Base-by-base conservation (phyloP, 2,113 vertebrate genomes). In the Plecotus auritus region DNA sequence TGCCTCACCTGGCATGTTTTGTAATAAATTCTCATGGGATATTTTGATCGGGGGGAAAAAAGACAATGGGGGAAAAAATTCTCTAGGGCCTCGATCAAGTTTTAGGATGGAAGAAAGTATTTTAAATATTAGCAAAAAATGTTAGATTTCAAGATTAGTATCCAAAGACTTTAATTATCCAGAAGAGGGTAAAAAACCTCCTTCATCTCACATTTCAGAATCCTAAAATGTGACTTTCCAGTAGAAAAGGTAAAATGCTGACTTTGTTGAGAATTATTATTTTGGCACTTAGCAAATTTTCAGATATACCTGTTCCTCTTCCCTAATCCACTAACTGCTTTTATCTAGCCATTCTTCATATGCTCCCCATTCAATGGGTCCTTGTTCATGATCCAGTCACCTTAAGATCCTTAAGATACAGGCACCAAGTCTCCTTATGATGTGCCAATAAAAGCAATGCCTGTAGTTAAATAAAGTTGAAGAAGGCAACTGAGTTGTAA, bases 21-120 rank as follows among this genome's bases (percentile, higher is more conserved):
- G 84, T 97, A 98, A 98, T 98, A 98, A 98, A 98, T 95, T 17
- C 37, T 72, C 86, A 89, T 56, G 88, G 95, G 86, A 82, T 92
- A 56, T 92, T 94, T 90, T 93, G 35, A 54, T 84, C 70, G 37
- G 56, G 18, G 51, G 18, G 10, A 47, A 80, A 23, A 49, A 74
- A 72, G 42, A 17, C 14, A 74, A 14, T 23, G 20, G 54, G 54
- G 18, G 17, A 17, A 40, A 40, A 56, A 78, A 69, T 17, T 11
- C 7, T 42, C 7, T 47, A 42, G 42, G 14, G 12, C 22, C 9
- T 72, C 18, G 26, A 12, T 45, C 40, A 84, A 67, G 20, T 49
- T 78, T 95, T 26, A 78, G 61, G 54, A 47, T n/a, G 85, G 32
- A 56, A 66, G n/a, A 66, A 49, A 30, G 22, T 59, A 69, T 35